These are phyloP conservation scores for Tiliqua scincoides DNA, from an alignment of 2,113 vertebrate species.

Conservation along the genomic window DNA sequence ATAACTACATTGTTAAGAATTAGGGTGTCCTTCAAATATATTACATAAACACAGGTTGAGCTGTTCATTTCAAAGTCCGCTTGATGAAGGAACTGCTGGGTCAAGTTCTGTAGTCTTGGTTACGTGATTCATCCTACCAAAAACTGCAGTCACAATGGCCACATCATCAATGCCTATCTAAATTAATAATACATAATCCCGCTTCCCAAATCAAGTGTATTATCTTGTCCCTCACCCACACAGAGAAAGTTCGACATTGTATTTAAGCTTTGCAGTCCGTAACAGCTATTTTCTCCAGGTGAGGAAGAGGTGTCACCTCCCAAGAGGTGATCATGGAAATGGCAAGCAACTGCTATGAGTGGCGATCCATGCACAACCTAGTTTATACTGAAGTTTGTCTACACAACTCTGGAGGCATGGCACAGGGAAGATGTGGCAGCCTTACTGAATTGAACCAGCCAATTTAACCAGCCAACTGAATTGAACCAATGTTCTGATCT, in stretches of 20 bases:
- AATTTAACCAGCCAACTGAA: too few relatives aligned
- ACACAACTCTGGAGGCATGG: neutral
- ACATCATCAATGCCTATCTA: neutral
- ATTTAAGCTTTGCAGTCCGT: neutral
- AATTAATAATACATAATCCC: slow-evolving; percentile 4
- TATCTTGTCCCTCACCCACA: neutral
- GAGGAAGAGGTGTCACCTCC: neutral
- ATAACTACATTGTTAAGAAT: neutral
- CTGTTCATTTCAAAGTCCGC: neutral
- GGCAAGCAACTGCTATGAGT: too few relatives aligned
- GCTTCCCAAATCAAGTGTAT: neutral
- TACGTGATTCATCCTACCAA: neutral
- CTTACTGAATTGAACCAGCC: too few relatives aligned
- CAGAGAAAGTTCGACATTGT: neutral
- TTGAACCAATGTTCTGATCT: neutral
- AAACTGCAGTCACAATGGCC: neutral
- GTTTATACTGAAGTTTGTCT: neutral
- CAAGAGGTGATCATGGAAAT: neutral
- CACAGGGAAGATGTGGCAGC: too few relatives aligned
- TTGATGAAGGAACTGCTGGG: neutral
- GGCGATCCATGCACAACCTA: neutral
- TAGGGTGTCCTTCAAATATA: neutral
- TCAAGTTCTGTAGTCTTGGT: neutral
- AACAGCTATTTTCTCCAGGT: neutral
- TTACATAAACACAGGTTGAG: neutral